phyloP scores from a whole-genome alignment of 2,888 invertebrate species.

The Tenodera sinensis region DNA sequence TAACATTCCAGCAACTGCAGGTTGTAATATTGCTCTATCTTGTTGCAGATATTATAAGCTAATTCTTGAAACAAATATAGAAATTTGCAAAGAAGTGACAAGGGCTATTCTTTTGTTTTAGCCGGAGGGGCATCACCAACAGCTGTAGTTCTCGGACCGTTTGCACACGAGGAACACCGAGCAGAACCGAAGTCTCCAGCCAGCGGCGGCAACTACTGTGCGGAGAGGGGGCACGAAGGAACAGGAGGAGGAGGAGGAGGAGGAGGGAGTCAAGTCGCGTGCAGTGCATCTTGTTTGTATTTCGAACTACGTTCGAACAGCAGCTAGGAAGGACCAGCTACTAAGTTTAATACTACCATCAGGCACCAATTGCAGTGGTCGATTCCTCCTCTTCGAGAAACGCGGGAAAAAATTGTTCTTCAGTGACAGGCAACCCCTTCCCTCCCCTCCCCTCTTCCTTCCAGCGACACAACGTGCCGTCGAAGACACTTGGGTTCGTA shows the following conservation, averaged over 20 bases:
- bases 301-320: slow-evolving; percentile 21
- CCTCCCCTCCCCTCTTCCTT: neutral
- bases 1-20: too few relatives aligned
- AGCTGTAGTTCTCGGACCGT: neutral
- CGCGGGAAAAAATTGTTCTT: neutral
- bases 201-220: slow-evolving; percentile 7
- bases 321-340: neutral
- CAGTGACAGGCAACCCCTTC: neutral
- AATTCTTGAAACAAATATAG: too few relatives aligned
- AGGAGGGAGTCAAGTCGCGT: slow-evolving; percentile 16
- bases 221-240: slow-evolving; percentile 1
- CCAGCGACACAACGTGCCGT: neutral
- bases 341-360: neutral
- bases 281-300: slow-evolving; percentile 26
- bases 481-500: neutral
- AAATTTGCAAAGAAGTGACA: neutral
- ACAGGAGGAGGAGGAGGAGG: neutral
- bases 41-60: too few relatives aligned
- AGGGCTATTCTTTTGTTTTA: slow-evolving; percentile 6
- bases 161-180: slow-evolving; percentile 18
- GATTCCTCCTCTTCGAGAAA: neutral
- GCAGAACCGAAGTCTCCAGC: slow-evolving; percentile 21
- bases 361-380: neutral
- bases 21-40: too few relatives aligned
- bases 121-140: neutral